These are phyloP conservation scores for Grammomys dolichurus DNA, from an alignment of 2,113 vertebrate genomes.

Conservation along the genomic window DNA sequence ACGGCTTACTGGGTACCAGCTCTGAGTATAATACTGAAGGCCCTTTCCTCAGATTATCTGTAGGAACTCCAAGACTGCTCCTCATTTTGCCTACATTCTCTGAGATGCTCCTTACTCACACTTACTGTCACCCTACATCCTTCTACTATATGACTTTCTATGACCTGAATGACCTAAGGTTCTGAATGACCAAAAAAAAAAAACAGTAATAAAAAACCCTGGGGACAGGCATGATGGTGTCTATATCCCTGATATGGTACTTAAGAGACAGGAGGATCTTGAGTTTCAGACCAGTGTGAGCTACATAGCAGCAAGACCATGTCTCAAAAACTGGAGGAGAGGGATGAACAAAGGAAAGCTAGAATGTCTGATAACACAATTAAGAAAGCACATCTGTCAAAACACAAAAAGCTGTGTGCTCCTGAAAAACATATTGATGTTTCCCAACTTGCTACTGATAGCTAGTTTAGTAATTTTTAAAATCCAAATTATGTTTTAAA, in stretches of 20 bases:
- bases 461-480: neutral
- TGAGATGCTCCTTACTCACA: neutral
- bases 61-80: neutral
- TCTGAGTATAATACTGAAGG: accelerated
- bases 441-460: neutral
- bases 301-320: neutral
- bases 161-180: neutral
- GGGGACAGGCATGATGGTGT: neutral
- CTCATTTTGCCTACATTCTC: neutral
- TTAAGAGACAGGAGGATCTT: neutral
- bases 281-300: neutral
- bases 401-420: neutral
- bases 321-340: neutral
- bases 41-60: neutral
- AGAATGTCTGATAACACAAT: neutral
- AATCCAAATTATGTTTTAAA: constrained; percentile 6
- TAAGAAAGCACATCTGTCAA: neutral
- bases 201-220: neutral
- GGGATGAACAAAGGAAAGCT: neutral
- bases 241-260: neutral
- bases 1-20: accelerated
- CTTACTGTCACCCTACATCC: neutral
- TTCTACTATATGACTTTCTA: neutral
- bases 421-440: neutral
- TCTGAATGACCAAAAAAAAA: neutral